Conservation (phyloP, 2,888 invertebrate genomes). For the Cinara cedri region DNA sequence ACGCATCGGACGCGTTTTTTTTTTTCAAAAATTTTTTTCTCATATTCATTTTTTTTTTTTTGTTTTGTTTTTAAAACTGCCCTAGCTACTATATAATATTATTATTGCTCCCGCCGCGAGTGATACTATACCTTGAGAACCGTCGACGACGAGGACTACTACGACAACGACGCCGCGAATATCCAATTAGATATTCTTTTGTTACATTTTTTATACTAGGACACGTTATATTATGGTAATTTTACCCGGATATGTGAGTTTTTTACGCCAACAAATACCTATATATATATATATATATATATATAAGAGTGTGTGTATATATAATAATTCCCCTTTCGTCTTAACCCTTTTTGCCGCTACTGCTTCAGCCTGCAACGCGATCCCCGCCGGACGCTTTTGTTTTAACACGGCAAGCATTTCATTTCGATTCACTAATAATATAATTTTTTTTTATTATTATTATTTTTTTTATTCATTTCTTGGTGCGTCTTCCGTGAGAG, state of each 20-base stretch:
- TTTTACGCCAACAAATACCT: slow-evolving; percentile 29
- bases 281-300: no score
- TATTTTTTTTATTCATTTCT: slow-evolving; percentile 26
- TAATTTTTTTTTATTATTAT: background rate
- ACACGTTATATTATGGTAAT: slow-evolving; percentile 47
- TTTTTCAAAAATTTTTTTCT: background rate
- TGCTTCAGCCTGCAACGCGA: slow-evolving; percentile 50
- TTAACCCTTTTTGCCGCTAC: slow-evolving; percentile 8
- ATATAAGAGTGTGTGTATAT: no score
- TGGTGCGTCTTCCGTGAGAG: slow-evolving; percentile 44
- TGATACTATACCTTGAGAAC: slow-evolving; percentile 45
- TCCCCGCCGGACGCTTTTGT: slow-evolving; percentile 52
- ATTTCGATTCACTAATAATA: slow-evolving; percentile 26
- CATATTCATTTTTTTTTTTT: slow-evolving; percentile 7
- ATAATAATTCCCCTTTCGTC: slow-evolving; percentile 45
- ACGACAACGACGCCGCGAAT: background rate
- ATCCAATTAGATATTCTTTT: slow-evolving; percentile 55
- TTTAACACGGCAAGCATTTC: slow-evolving; percentile 34
- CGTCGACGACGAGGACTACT: no score
- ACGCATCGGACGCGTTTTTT: slow-evolving; percentile 17
- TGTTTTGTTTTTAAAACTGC: background rate
- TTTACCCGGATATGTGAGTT: slow-evolving; percentile 51
- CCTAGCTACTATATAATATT: background rate
- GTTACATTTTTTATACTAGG: slow-evolving; percentile 19
- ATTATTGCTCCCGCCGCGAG: slow-evolving; percentile 21